Base-by-base conservation (phyloP, 2,888 invertebrate species). In the Cacoxenus indagator region DNA sequence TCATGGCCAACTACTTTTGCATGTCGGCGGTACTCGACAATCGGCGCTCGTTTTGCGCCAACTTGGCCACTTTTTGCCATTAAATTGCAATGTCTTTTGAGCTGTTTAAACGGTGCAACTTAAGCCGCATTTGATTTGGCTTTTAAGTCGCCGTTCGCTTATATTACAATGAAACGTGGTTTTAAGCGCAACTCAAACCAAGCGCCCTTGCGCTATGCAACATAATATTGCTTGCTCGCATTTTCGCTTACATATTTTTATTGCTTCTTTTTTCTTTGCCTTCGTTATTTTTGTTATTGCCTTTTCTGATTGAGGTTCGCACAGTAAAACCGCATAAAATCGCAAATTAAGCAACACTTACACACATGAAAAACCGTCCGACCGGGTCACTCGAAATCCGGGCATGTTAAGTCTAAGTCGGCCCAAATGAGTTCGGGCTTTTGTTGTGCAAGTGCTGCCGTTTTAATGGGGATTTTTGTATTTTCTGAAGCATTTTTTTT, bases 271-370 rank as follows among this genome's bases (percentile, higher is more conserved):
- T n/a, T n/a, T n/a, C n/a, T n/a, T n/a, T n/a, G n/a, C n/a, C n/a
- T n/a, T n/a, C n/a, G n/a, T n/a, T n/a, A n/a, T n/a, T n/a, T n/a
- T n/a, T n/a, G n/a, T n/a, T n/a, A n/a, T n/a, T n/a, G n/a, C n/a
- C n/a, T n/a, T n/a, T 55, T 8, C 55, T 22, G 24, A 27, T 4
- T 27, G 1, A 2, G 19, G 14, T n/a, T n/a, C 19, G 19, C 14
- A 5, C 55, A 55, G 75, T 71, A 65, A 51, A 64, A 65, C 72
- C 55, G 73, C 80, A 75, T 69, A 76, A 55, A 55, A 55, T 55
- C 77, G 76, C 76, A 80, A 80, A 80, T 80, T 81, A 80, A 80
- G 79, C 83, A 83, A 80, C 79, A 80, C 79, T 80, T 81, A 79
- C 78, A 83, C 65, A 48, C 54, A 31, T 22, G 43, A 26, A 46